Base-by-base conservation (phyloP, 2,113 vertebrate genomes). In the Platysternon megacephalum region DNA sequence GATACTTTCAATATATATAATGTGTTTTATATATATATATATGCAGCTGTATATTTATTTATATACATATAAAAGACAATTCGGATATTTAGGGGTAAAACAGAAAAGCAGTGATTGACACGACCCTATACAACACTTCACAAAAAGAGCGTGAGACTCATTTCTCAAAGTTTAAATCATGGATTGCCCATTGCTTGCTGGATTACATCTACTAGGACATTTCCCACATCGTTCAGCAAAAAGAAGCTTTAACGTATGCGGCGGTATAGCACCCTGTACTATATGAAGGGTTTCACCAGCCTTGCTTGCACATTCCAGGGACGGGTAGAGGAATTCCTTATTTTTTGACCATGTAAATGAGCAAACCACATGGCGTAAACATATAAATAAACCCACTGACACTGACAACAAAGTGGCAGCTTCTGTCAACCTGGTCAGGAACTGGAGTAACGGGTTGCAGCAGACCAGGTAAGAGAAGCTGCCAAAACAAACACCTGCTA, bases 161-260 rank as follows among this genome's bases (percentile, higher is more conserved):
- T 72, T 72, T n/a, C n/a, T 11, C 19, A 72, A 72, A 0, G 65
- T 82, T 91, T 56, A 79, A 94, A 28, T 11, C 8, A 65, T 83
- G 79, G 83, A 28, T 65, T 93, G 22, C 26, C 46, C 87, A 6
- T 91, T 93, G 48, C 44, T 88, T 91, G 86, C 58, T 52, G 87
- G 86, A 90, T 85, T 74, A 85, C 55, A 86, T 46, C 46, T 83
- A 94, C 19, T 9, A 82, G 79, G 13, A 86, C n/a, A 83, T 19
- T 86, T 84, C 46, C 49, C 42, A 19, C 42, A 51, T 88, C 24
- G 48, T 14, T 79, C 79, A 74, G 87, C 46, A 55, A 93, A 86
- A 91, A 87, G 35, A 85, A n/a, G 29, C 49, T 91, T 85, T 85
- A 42, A n/a, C 17, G 6, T 68, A 32, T 24, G 19, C 28, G 82